Evolutionary conservation across 2,113 vertebrate species (phyloP), one percentile per base, ranked within the genome.

Genomic region (Regulus satrapa): DNA sequence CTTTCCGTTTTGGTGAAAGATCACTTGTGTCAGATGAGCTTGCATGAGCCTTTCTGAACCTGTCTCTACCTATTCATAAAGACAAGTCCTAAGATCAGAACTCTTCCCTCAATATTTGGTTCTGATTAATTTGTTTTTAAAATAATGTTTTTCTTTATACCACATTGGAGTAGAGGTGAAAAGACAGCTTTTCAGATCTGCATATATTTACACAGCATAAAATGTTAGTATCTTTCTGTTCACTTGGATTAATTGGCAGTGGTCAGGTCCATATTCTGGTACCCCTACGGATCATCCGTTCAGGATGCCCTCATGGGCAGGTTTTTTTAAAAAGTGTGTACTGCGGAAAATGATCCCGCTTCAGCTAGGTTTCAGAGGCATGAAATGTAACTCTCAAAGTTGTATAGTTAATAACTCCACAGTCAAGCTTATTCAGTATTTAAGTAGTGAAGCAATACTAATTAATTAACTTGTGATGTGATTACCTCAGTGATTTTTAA

Each of bases 21-120:
- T 43, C 3, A 1, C 10, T 72, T 32, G 3, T 0, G 0, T 88
- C 49, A 85, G 25, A 48, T 85, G 12, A 68, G 26, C 31, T 91
- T 75, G 20, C 9, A 3, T 34, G 48, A 63, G 25, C 31, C 24
- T 75, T 54, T 81, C 31, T 69, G 59, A 92, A 69, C 38, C 3
- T 54, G 5, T 76, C 34, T 92, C 36, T 64, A 74, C 20, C 18
- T 66, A 34, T 15, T 89, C 0, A 4, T 81, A 15, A 78, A 55
- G 83, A 64, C 5, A 32, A 36, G 19, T 55, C 8, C 31, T 85
- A 48, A 56, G 25, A 54, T 78, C 56, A 36, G 25, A 78, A 21
- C 8, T 61, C 17, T 81, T 59, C 52, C 24, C 32, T 52, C 8
- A 38, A 16, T 66, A 6, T 38, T 84, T 87, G 6, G 3, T 85